Evolutionary conservation across 2,888 invertebrate species (phyloP), one percentile per base, ranked within the genome.

Genomic region (Carterocephalus palaemon): DNA sequence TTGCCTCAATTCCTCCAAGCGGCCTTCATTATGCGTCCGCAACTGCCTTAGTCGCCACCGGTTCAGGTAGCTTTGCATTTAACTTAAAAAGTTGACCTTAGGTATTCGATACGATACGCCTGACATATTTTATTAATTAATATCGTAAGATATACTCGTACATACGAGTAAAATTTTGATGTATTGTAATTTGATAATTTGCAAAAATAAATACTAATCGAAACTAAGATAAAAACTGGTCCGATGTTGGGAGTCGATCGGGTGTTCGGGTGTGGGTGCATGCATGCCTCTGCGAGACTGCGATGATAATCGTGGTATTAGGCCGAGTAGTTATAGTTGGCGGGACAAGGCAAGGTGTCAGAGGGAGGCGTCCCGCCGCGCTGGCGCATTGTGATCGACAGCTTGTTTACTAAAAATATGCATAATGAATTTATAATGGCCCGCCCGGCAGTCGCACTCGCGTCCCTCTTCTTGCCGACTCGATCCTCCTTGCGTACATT

Each of bases 321-420:
- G 70, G 67, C 63, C 66, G 66, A 64, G 73, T 65, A 65, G 73
- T 64, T 62, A 67, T 57, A 59, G 52, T 56, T 48, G 59, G 61
- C 53, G 61, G 67, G 67, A 59, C 62, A 61, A 60, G 67, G 68
- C 63, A 69, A 76, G 74, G 80, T 74, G 76, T 75, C 72, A 74
- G 76, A 68, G 82, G 76, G 73, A 67, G 70, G 67, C 75, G 61
- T 66, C 84, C 85, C 76, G 77, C 81, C 64, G 85, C 65, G 83
- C 67, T 60, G 54, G 62, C 60, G 75, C 76, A 85, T 86, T 86
- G 85, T 86, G 83, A 85, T 81, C 83, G 85, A 86, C 85, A 86
- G 83, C 82, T 83, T 86, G 85, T 85, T 86, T 86, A 86, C 86
- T 80, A 82, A 86, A 86, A 85, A 83, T 85, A 84, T 85, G 85